Conservation (phyloP, 1,140 invertebrate genomes). For the Oppia nitens region DNA sequence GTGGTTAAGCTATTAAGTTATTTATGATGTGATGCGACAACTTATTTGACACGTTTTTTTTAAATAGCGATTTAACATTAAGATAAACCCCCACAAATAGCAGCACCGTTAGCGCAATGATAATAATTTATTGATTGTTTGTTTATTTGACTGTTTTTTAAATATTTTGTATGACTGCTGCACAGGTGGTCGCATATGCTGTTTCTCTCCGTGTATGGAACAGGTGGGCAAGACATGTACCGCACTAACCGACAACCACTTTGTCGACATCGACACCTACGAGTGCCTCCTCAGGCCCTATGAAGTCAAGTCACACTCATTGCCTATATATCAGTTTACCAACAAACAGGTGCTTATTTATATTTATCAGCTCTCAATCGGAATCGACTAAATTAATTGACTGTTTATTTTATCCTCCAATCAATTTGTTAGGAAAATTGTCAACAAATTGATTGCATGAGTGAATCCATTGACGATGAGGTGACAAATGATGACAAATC, state of each 20-base stretch:
- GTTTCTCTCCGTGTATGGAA: constrained; percentile 95
- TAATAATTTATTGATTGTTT: neutral
- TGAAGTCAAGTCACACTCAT: constrained; percentile 46
- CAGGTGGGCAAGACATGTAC: constrained; percentile 77
- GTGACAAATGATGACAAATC: neutral
- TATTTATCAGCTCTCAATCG: neutral
- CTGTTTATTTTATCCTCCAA: neutral
- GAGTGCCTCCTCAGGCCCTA: constrained; percentile 72
- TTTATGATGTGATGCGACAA: too few relatives aligned
- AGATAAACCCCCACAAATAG: too few relatives aligned
- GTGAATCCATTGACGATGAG: neutral
- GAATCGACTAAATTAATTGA: neutral
- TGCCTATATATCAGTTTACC: neutral
- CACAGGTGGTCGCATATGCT: constrained; percentile 81
- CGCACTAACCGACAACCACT: constrained; percentile 47
- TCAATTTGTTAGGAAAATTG: neutral
- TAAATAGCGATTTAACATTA: too few relatives aligned
- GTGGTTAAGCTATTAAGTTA: too few relatives aligned
- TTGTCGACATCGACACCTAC: constrained; percentile 63
- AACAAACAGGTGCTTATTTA: neutral
- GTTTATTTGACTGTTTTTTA: constrained; percentile 6
- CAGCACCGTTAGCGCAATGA: too few relatives aligned
- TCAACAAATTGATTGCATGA: neutral
- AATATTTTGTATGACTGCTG: constrained; percentile 23
- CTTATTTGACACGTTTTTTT: too few relatives aligned